Evolutionary conservation across 1,140 invertebrate species (phyloP).

Genomic region (Drosophila punjabiensis): DNA sequence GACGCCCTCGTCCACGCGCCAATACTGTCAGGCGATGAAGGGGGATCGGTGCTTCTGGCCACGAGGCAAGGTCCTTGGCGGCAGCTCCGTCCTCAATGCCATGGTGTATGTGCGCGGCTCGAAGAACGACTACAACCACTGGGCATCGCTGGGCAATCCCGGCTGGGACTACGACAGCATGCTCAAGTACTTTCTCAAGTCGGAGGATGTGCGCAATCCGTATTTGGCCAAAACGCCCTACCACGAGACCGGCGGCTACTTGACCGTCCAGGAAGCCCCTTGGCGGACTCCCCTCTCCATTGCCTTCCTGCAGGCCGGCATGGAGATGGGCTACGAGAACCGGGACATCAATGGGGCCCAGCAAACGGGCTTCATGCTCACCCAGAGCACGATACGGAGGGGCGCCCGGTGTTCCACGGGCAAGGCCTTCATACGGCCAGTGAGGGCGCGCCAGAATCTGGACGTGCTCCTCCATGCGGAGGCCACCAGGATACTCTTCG

Average conservation of each 20-base stretch:
- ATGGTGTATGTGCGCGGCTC: constrained; percentile 98
- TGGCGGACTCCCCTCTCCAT: constrained; percentile 92
- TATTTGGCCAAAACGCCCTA: constrained; percentile 91
- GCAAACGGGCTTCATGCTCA: constrained; percentile 94
- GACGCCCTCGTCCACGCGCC: constrained; percentile 90
- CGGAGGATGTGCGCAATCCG: constrained; percentile 94
- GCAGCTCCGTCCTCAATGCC: constrained; percentile 96
- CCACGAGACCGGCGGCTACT: constrained; percentile 91
- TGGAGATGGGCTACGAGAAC: constrained; percentile 92
- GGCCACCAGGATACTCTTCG: constrained; percentile 90
- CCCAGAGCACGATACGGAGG: constrained; percentile 93
- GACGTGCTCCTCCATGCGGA: constrained; percentile 93
- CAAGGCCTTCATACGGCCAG: constrained; percentile 94
- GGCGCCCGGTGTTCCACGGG: constrained; percentile 95
- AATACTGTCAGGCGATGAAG: constrained; percentile 93
- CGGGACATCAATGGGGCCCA: constrained; percentile 93
- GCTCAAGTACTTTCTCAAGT: constrained; percentile 95
- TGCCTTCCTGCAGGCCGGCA: constrained; percentile 93
- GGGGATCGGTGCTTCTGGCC: constrained; percentile 95
- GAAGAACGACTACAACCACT: constrained; percentile 95
- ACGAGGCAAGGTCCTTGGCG: constrained; percentile 95
- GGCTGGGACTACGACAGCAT: constrained; percentile 96
- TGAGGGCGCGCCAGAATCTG: constrained; percentile 91
- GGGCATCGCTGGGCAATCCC: constrained; percentile 93
- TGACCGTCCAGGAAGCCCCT: constrained; percentile 93